These are phyloP conservation scores for Pristionchus maxplancki DNA, from an alignment of 2,888 invertebrate genomes.

Conservation along the genomic window DNA sequence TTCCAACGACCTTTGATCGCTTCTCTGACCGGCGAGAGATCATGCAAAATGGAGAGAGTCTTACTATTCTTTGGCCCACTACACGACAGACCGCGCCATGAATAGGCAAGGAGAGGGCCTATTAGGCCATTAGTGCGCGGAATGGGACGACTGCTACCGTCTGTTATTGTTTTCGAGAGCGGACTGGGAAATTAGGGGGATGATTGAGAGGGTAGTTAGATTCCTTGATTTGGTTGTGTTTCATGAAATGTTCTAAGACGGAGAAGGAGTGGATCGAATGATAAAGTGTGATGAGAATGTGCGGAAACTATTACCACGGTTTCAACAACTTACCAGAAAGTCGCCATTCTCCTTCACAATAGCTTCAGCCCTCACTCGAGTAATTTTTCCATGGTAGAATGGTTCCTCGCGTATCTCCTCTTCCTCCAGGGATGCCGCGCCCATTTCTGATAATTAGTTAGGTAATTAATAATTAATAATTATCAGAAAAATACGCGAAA, in stretches of 20 bases:
- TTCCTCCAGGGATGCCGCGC: background rate
- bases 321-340: constrained; percentile 47
- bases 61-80: too few relatives aligned
- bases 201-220: too few relatives aligned
- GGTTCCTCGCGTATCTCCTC: constrained; percentile 28
- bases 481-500: background rate
- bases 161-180: constrained; percentile 26
- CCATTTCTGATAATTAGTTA: constrained; percentile 12
- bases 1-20: constrained; percentile 7
- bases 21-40: too few relatives aligned
- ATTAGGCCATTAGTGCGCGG: constrained; percentile 38
- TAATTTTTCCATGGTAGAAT: constrained; percentile 48
- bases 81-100: background rate
- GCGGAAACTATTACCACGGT: too few relatives aligned
- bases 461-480: background rate
- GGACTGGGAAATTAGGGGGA: background rate
- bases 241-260: too few relatives aligned
- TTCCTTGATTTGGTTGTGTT: too few relatives aligned
- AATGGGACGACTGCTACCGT: background rate
- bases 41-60: too few relatives aligned
- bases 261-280: too few relatives aligned
- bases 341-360: constrained; percentile 48
- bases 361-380: constrained; percentile 39
- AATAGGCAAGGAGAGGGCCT: constrained; percentile 10
- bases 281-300: too few relatives aligned